Evolutionary conservation across 2,113 vertebrate species (phyloP).

Genomic region (Grallaria varia): DNA sequence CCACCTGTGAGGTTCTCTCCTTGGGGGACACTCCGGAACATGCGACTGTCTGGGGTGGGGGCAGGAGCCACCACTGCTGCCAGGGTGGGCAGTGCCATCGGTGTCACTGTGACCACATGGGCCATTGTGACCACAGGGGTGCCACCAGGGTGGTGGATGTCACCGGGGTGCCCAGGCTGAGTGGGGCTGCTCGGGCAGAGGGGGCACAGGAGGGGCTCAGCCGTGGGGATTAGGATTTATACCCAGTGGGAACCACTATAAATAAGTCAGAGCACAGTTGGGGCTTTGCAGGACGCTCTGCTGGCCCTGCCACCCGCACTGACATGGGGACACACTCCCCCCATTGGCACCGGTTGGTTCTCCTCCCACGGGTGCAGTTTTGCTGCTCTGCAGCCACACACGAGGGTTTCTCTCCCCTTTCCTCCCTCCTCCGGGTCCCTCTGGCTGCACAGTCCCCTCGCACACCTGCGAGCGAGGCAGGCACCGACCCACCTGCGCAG

Average conservation of each 20-base stretch:
- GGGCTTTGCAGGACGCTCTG: background rate
- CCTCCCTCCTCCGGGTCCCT: background rate
- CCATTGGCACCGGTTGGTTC: accelerated
- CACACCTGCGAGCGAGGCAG: background rate
- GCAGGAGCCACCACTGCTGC: background rate
- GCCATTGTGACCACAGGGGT: background rate
- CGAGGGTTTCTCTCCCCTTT: background rate
- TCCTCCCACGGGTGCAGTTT: accelerated
- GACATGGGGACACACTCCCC: accelerated
- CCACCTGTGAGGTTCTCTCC: background rate
- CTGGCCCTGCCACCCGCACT: background rate
- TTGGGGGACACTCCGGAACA: accelerated
- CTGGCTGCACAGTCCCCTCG: background rate
- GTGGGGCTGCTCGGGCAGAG: background rate
- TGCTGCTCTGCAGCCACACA: background rate
- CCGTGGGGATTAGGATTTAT: accelerated
- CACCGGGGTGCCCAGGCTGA: background rate
- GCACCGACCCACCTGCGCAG: background rate
- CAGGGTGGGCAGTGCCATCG: accelerated
- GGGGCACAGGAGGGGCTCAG: background rate
- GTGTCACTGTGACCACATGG: background rate
- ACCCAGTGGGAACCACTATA: accelerated
- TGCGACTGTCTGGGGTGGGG: accelerated
- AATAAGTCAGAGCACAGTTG: accelerated
- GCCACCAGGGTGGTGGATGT: background rate